phyloP scores from a whole-genome alignment of 2,888 invertebrate genomes.

The Hydriomena furcata region DNA sequence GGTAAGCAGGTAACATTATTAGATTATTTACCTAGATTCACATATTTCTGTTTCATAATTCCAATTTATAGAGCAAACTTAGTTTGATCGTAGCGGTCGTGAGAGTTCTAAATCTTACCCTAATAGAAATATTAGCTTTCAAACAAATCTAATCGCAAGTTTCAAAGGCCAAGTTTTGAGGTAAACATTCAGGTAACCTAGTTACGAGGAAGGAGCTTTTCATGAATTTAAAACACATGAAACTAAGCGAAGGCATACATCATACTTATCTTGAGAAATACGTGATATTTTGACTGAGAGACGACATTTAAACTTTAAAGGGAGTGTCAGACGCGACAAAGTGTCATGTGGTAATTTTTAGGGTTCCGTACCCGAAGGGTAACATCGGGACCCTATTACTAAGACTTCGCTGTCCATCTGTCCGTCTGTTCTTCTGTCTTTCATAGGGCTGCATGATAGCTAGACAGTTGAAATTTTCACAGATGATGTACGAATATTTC shows the following conservation, averaged over 20 bases:
- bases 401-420: too few species aligned
- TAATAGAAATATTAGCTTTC: constrained; percentile 18
- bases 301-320: constrained; percentile 45
- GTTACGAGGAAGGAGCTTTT: constrained; percentile 18
- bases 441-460: too few species aligned
- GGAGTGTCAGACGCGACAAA: constrained; percentile 16
- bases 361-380: too few species aligned
- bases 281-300: constrained; percentile 60
- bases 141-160: constrained; percentile 20
- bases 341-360: too few species aligned
- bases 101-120: constrained; percentile 4
- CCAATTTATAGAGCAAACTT: neutral
- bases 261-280: constrained; percentile 51
- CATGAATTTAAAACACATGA: constrained; percentile 45
- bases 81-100: neutral
- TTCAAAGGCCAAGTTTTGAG: constrained; percentile 8
- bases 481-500: too few species aligned
- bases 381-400: too few species aligned
- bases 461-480: too few species aligned
- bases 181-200: constrained; percentile 25
- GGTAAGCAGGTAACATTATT: too few species aligned
- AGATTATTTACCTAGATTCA: too few species aligned
- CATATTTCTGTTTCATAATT: too few species aligned
- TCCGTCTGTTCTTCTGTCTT: too few species aligned
- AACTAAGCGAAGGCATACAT: constrained; percentile 42